These are phyloP conservation scores for Drosophila histrio DNA, from an alignment of 2,888 invertebrate species.

Conservation along the genomic window DNA sequence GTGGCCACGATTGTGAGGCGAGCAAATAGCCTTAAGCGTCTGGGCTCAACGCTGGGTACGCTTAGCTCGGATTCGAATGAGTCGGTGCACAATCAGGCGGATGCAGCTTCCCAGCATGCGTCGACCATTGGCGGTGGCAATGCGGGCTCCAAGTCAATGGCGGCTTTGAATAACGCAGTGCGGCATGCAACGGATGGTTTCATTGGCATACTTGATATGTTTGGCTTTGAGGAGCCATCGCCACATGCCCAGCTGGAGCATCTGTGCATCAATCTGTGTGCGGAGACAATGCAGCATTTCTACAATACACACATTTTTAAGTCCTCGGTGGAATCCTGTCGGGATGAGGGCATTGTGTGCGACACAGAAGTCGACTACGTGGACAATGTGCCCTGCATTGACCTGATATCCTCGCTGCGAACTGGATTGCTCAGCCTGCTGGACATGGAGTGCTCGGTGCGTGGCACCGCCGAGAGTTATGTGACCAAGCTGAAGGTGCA, in stretches of 20 bases:
- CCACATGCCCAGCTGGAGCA: constrained; percentile 94
- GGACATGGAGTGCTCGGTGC: constrained; percentile 95
- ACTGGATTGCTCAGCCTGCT: constrained; percentile 96
- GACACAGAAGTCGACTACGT: constrained; percentile 97
- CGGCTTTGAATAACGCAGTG: constrained; percentile 95
- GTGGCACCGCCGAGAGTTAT: constrained; percentile 92
- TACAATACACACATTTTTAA: constrained; percentile 99
- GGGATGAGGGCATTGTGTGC: constrained; percentile 95
- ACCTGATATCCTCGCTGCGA: constrained; percentile 95
- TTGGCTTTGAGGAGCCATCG: constrained; percentile 97
- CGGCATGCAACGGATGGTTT: constrained; percentile 97
- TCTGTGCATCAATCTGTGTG: constrained; percentile 96
- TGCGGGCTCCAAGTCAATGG: constrained; percentile 95
- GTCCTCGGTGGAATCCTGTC: constrained; percentile 95
- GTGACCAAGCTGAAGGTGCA: constrained; percentile 91
- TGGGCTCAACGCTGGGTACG: constrained; percentile 93
- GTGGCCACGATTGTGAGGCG: constrained; percentile 96
- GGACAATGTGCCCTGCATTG: constrained; percentile 97
- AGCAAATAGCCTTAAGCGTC: constrained; percentile 94
- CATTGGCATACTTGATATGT: constrained; percentile 98
- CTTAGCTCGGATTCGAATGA: constrained; percentile 94
- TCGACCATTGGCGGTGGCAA: constrained; percentile 90
- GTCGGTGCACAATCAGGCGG: constrained; percentile 94
- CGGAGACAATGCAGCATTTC: constrained; percentile 98
- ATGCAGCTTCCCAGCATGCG: constrained; percentile 93